A percentile compares a stretch with the other conserved stretches of the same genome.
Evolutionary conservation across 2,113 vertebrate genomes (phyloP).

Genomic region (Lates calcarifer): DNA sequence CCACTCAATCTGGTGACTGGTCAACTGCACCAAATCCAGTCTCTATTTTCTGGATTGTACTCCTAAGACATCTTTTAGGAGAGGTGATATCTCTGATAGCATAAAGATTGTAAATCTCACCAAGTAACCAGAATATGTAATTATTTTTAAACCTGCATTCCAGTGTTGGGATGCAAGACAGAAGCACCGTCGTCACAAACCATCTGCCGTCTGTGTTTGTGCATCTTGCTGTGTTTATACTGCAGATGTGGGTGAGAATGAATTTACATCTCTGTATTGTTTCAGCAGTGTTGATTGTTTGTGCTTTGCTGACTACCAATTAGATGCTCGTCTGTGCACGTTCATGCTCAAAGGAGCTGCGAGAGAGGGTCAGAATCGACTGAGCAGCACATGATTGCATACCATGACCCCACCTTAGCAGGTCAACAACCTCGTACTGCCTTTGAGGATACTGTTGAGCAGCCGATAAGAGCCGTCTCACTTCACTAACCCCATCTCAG

Average conservation of each 20-base stretch:
- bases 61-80: neutral
- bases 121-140: conserved; percentile 1
- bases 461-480: conserved; percentile 16
- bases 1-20: neutral
- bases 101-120: conserved; percentile 14
- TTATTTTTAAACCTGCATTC: conserved; percentile 7
- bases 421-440: conserved; percentile 30
- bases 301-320: conserved; percentile 1
- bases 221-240: conserved; percentile 1
- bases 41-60: neutral
- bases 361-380: neutral
- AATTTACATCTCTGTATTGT: neutral
- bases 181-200: conserved; percentile 7
- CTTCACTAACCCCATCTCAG: conserved; percentile 13
- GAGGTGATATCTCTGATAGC: neutral
- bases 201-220: conserved; percentile 29
- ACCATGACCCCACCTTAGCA: conserved; percentile 6
- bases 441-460: conserved; percentile 26
- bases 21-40: conserved; percentile 16
- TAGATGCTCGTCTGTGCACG: neutral
- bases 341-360: neutral
- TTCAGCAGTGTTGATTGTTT: neutral
- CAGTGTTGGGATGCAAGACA: conserved; percentile 12
- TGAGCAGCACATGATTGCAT: conserved; percentile 1
- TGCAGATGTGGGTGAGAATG: neutral